Conservation (phyloP, 2,113 vertebrate genomes). For the Cynopterus brachyotis region DNA sequence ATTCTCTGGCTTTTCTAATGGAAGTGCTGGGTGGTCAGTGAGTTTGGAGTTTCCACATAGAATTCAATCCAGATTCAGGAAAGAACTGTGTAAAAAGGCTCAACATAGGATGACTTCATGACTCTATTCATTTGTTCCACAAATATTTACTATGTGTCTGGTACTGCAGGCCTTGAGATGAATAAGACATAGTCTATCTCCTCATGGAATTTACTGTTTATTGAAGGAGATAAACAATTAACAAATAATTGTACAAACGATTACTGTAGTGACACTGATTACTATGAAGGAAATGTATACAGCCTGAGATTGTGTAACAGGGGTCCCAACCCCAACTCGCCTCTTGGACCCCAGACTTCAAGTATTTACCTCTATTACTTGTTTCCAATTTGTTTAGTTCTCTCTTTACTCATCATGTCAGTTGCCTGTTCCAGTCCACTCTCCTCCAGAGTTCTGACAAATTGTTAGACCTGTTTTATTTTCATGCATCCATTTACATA, state of each 20-base stretch:
- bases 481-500: background rate
- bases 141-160: background rate
- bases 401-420: background rate
- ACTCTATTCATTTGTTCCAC: conserved; percentile 13
- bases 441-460: background rate
- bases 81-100: background rate
- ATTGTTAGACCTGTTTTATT: background rate
- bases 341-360: background rate
- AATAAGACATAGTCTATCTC: background rate
- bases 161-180: background rate
- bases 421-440: background rate
- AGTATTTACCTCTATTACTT: background rate
- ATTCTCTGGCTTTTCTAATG: background rate
- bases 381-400: background rate
- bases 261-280: background rate
- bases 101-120: background rate
- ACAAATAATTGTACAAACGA: background rate
- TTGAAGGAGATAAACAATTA: background rate
- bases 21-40: background rate
- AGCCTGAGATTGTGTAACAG: background rate
- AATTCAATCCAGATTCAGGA: background rate
- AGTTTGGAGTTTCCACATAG: background rate
- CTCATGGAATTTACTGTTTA: background rate
- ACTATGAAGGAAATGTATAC: background rate
- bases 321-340: background rate